Conservation (phyloP, 2,888 invertebrate genomes). For the Phyllotreta cruciferae region DNA sequence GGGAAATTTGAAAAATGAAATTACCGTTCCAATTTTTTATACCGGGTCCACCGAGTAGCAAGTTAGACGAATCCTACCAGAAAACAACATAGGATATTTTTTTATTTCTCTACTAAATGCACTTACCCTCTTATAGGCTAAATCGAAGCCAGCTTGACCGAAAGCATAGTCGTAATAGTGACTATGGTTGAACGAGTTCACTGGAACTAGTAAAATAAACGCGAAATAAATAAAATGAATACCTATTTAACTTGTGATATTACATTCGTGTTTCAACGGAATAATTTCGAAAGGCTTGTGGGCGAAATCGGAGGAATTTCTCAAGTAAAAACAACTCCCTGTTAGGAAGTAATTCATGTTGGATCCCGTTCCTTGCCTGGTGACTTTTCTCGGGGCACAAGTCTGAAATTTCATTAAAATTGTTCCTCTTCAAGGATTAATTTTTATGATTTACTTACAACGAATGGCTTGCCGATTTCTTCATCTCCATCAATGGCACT, state of each 20-base stretch:
- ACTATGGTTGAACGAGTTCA: neutral
- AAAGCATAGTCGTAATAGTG: conserved; percentile 13
- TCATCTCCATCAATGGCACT: conserved; percentile 5
- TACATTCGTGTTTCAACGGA: conserved; percentile 14
- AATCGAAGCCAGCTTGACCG: conserved; percentile 11
- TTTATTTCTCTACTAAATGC: neutral
- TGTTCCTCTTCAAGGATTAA: too few species aligned
- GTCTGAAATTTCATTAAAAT: neutral
- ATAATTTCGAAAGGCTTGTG: neutral
- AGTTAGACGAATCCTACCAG: neutral
- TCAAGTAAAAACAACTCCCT: conserved; percentile 3
- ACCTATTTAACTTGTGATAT: neutral
- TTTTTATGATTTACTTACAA: neutral
- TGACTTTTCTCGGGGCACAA: conserved; percentile 18
- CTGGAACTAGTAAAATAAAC: neutral
- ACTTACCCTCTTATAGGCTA: conserved; percentile 4
- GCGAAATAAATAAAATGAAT: neutral
- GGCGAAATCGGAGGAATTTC: neutral
- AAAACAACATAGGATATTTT: neutral
- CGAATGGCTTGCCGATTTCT: neutral
- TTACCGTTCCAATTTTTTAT: conserved; percentile 16
- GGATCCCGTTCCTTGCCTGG: neutral
- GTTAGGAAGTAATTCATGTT: conserved; percentile 10
- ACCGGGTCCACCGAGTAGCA: conserved; percentile 3
- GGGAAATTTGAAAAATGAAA: neutral